phyloP scores from a whole-genome alignment of 1,140 invertebrate species.

The Sarcophaga peregrina region DNA sequence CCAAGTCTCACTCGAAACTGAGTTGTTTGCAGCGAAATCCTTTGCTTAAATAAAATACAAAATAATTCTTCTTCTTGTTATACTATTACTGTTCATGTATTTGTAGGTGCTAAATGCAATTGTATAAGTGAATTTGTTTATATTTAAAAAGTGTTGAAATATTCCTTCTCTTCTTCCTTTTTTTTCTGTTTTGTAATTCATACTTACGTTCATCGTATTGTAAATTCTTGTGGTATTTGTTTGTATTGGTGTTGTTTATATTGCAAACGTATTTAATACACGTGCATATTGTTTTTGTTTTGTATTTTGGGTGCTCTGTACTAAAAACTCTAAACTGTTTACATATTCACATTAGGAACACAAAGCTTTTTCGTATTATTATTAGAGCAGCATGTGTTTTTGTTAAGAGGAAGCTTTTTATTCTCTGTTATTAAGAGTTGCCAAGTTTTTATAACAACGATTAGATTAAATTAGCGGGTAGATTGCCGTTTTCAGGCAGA shows the following conservation, averaged over 20 bases:
- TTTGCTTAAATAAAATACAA: constrained; percentile 39
- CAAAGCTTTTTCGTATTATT: constrained; percentile 8
- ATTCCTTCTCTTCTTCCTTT: neutral
- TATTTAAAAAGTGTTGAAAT: neutral
- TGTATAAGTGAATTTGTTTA: constrained; percentile 11
- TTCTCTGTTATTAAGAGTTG: neutral
- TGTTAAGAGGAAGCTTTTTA: neutral
- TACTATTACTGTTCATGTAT: neutral
- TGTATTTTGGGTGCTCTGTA: neutral
- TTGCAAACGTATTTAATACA: constrained; percentile 1
- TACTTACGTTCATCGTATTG: too few species aligned
- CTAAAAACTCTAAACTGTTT: constrained; percentile 1
- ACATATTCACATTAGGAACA: neutral
- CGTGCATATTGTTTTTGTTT: constrained; percentile 36
- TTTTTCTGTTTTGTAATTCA: too few species aligned
- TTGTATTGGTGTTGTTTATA: neutral
- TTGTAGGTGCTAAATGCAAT: neutral
- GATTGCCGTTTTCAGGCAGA: too few species aligned
- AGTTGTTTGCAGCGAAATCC: constrained; percentile 42
- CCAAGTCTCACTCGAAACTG: constrained; percentile 47
- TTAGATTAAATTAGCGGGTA: too few species aligned
- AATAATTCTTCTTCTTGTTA: neutral
- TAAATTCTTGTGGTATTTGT: neutral
- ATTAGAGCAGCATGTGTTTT: neutral
- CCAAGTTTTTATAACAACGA: too few species aligned